Evolutionary conservation across 2,113 vertebrate genomes (phyloP), one percentile per base, ranked within the genome.

Genomic region (Setophaga kirtlandii): DNA sequence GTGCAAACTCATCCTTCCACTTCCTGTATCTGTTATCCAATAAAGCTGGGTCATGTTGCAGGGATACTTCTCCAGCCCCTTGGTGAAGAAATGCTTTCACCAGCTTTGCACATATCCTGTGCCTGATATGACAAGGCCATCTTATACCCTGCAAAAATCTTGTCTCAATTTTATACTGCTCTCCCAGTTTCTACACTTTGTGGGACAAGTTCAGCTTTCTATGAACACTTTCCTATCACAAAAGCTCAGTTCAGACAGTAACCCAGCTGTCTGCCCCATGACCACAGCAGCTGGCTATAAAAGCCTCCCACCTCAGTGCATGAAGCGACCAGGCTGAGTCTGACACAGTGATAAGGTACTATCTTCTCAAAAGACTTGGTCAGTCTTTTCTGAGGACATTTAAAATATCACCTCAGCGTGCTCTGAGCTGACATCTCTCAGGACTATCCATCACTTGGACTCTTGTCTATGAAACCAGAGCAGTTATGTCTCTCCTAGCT

Each of bases 1-100:
- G 12, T 50, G 23, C 12, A 50, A 80, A 60, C 13, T 52, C 44
- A 47, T 23, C 19, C 24, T 89, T 76, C 27, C 46, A 11, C 3
- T n/a, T 90, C 53, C 28, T 44, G 2, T 1, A 11, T n/a, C 22
- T 20, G 17, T 70, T 28, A 20, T 8, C 10, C 3, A 12, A 25
- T 23, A 35, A 78, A 71, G 28, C 9, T 47, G 22, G 0, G 1
- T 23, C 19, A 16, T 69, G 5, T 33, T 1, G 1, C 31, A 39
- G 24, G 6, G 33, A 55, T 63, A 31, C 5, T 71, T 22, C n/a
- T 56, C 12, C 33, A 79, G 37, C 2, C 11, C 8, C 31, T 13
- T 5, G 15, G 5, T 52, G 23, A 73, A 80, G 27, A 89, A 93
- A 62, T 0, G 0, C 3, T 50, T 42, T 6, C 39, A 81, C 19